Conservation (phyloP, 2,888 invertebrate genomes). For the Epirrita christyi region DNA sequence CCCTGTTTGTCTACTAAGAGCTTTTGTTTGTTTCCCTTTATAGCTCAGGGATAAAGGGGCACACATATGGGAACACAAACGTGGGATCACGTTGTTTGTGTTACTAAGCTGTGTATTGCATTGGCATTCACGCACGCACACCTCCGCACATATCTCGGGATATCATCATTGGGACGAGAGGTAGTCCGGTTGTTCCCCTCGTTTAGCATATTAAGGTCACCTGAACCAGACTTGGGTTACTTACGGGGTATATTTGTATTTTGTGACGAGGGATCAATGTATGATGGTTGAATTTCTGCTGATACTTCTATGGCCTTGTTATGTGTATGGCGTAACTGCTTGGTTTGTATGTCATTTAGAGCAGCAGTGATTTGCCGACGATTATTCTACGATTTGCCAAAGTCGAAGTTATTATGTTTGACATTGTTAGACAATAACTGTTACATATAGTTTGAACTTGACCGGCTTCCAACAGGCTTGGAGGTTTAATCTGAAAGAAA, state of each 20-base stretch:
- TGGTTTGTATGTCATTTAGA: slow-evolving; percentile 16
- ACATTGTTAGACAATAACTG: not conserved
- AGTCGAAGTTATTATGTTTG: not conserved
- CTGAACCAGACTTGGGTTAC: not conserved
- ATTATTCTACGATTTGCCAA: slow-evolving; percentile 14
- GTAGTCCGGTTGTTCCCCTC: slow-evolving; percentile 38
- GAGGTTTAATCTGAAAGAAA: not conserved
- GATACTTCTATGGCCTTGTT: slow-evolving; percentile 15
- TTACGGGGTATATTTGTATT: slow-evolving; percentile 3
- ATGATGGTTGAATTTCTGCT: slow-evolving; percentile 22
- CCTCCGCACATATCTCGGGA: slow-evolving; percentile 45
- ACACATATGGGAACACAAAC: slow-evolving; percentile 40
- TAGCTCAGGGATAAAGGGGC: slow-evolving; percentile 47
- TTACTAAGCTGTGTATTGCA: slow-evolving; percentile 59
- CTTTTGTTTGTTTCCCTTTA: slow-evolving; percentile 50
- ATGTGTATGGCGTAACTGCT: slow-evolving; percentile 16
- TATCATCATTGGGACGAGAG: slow-evolving; percentile 39
- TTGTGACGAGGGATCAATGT: slow-evolving; percentile 18
- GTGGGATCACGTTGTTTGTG: slow-evolving; percentile 53
- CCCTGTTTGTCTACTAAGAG: slow-evolving; percentile 43
- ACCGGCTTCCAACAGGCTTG: not conserved
- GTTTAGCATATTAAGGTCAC: slow-evolving; percentile 36
- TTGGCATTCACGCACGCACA: slow-evolving; percentile 61
- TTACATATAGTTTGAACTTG: not conserved
- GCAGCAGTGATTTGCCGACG: slow-evolving; percentile 14